Evolutionary conservation across 2,113 vertebrate species (phyloP), one percentile per base, ranked within the genome.

Genomic region (Steatornis caripensis): DNA sequence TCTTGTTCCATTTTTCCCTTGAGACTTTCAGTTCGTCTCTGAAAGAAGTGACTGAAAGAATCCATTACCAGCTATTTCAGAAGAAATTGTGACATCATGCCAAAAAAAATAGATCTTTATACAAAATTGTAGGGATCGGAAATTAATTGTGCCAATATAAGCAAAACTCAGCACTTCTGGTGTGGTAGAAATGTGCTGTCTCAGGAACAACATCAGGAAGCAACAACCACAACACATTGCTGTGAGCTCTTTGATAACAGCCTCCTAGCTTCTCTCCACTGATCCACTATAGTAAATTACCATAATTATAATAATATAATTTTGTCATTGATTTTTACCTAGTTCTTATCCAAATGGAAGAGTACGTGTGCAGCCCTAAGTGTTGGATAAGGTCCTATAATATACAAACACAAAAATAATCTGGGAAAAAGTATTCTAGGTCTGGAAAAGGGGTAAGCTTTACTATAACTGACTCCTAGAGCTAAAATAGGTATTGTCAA

Each of bases 281-380:
- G 37, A 83, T 62, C 26, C 37, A 5, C 18, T 26, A 18, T 32
- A 32, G 29, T 12, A 74, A 75, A 48, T 62, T 54, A 54, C 53
- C 15, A 15, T 48, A 41, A 78, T 82, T 39, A 54, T 34, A 5
- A 12, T 29, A 39, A 81, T 34, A 60, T 49, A 12, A 60, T 60
- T 74, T 76, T 68, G 24, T 51, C 12, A 43, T 36, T 43, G 4
- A 30, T 36, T 60, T 68, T 46, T 68, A 12, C 23, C 43, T 79
- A 16, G 4, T 24, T 84, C 43, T 65, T 49, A 57, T 34, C 12
- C 26, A 65, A 72, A 36, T 16, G 27, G 21, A 75, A 77, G 27
- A 17, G 11, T 3, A 34, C 0, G 0, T 24, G 6, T 65, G 36
- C 21, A 85, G 15, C 5, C 27, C 39, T 48, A 87, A 84, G 68